Evolutionary conservation across 1,140 invertebrate genomes (phyloP), one percentile per base, ranked within the genome.

Genomic region (Drosophila willistoni): DNA sequence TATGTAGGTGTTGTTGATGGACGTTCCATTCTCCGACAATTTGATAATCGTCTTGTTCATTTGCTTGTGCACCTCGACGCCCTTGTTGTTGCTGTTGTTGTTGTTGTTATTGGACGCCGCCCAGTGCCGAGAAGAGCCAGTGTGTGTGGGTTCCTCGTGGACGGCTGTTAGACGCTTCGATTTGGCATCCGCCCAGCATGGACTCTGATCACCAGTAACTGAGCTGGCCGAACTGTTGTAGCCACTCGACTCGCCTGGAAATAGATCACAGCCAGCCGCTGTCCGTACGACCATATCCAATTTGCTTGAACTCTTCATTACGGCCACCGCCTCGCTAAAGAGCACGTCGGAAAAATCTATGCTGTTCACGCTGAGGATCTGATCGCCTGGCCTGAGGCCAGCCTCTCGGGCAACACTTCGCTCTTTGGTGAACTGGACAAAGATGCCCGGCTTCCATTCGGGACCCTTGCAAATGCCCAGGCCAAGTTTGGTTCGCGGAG

Each of bases 331-430:
- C 94, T 97, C 96, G 85, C 94, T 95, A 92, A 97, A 97, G 33
- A 95, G 93, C 63, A 97, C 95, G 78, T 96, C 94, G 19, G 94
- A 93, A 86, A 97, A 96, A 78, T 95, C 94, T 36, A 95, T 94
- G 77, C 96, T 97, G 91, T 99, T 99, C 92, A 98, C 98, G 81
- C 96, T 95, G 17, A 98, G 91, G 55, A 99, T 98, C 91, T 98
- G 97, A 92, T 99, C 98, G 1, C 98, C 98, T 0, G 97, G 96
- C 90, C 97, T 94, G 9, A 99, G 92, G 0, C 98, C 98, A 2
- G 96, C 96, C 73, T 97, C 96, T 62, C 96, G 93, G 0, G 97
- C 98, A 60, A 98, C 95, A 33, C 97, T 97, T 1, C 95, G 96
- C 77, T 97, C 96, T 91, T 97, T 96, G n/a, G 97, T 98, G 76